Percentiles rank a stretch among this genome's conserved stretches.
phyloP scores from a whole-genome alignment of 2,888 invertebrate species.

The Xestia ashworthii region DNA sequence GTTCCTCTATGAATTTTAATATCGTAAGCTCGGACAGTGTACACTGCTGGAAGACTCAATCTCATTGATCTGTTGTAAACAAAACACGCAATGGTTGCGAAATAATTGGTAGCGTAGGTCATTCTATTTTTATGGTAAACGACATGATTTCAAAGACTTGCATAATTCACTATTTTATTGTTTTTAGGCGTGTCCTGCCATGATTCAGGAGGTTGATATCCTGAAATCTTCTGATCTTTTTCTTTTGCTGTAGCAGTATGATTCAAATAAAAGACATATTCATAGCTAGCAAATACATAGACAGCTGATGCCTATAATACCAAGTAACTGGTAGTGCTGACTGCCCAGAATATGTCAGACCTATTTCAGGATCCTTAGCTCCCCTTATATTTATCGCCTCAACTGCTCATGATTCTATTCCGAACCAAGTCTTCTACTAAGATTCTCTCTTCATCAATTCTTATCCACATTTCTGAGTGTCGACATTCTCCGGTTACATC shows the following conservation, averaged over 20 bases:
- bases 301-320: too few relatives aligned
- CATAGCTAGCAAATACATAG: too few relatives aligned
- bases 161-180: slow-evolving; percentile 9
- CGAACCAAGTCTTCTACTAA: too few relatives aligned
- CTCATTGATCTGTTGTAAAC: background rate
- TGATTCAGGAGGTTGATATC: background rate
- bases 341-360: too few relatives aligned
- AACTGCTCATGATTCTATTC: background rate
- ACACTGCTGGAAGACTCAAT: slow-evolving; percentile 13
- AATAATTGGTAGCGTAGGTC: background rate
- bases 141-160: background rate
- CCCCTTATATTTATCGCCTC: background rate
- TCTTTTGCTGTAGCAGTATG: background rate
- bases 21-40: slow-evolving; percentile 14
- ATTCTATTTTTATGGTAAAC: slow-evolving; percentile 16
- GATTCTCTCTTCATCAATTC: background rate
- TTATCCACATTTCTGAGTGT: background rate
- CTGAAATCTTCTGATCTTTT: background rate
- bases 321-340: background rate
- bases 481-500: background rate
- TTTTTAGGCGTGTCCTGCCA: background rate
- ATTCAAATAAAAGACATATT: background rate
- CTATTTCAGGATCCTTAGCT: background rate
- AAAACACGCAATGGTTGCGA: slow-evolving; percentile 5
- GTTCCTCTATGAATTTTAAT: slow-evolving; percentile 42